Conservation (phyloP, 2,113 vertebrate genomes). For the Gnathochromis pfefferi region DNA sequence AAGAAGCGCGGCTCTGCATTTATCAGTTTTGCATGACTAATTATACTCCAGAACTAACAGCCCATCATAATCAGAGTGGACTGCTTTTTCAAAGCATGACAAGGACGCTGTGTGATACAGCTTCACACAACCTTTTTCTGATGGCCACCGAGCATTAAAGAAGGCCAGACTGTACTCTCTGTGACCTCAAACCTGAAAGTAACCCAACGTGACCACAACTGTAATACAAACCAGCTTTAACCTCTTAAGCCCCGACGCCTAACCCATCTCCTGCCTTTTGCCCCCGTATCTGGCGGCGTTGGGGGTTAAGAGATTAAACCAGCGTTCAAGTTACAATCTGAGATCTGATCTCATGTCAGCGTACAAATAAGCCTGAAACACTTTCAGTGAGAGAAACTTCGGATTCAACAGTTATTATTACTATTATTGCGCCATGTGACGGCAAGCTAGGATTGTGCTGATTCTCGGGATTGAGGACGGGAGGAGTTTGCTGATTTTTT, state of each 20-base stretch:
- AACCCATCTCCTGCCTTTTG: neutral
- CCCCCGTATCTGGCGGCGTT: neutral
- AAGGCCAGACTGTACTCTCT: neutral
- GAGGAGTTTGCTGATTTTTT: neutral
- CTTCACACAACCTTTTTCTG: neutral
- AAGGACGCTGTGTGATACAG: neutral
- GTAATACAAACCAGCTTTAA: neutral
- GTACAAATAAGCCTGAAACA: neutral
- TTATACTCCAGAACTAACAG: neutral
- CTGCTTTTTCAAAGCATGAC: neutral
- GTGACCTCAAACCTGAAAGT: neutral
- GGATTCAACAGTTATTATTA: rapidly evolving
- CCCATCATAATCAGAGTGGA: neutral
- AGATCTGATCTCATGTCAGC: neutral
- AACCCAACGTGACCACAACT: neutral
- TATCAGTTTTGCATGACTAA: neutral
- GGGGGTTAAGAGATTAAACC: neutral
- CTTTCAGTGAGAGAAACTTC: neutral
- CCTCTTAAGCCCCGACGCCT: neutral
- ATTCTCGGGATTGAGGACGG: neutral
- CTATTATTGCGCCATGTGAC: neutral
- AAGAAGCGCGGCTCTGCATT: neutral
- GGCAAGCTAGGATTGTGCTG: neutral
- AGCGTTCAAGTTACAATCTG: neutral
- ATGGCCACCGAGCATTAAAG: neutral